A percentile compares a stretch with the other conserved stretches of the same genome.
Conservation (phyloP, 2,113 vertebrate species). For the Brachypteracias leptosomus region DNA sequence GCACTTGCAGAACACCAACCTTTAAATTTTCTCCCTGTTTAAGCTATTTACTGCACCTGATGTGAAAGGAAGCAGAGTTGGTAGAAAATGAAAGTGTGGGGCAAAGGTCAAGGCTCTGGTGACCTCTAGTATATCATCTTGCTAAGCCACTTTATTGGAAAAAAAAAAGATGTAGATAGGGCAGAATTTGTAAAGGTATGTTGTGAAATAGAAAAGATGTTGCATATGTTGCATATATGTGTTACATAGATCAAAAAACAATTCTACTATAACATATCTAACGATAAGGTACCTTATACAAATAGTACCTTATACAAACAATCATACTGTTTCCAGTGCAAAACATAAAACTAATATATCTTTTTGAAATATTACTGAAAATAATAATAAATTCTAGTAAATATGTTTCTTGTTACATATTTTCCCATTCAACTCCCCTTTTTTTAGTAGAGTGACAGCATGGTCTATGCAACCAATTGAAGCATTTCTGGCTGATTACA, state of each 20-base stretch:
- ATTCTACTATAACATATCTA: neutral
- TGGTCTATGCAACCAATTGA: neutral
- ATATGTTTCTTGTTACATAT: neutral
- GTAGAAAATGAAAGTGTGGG: neutral
- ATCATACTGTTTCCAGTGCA: neutral
- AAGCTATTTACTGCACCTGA: slow-evolving; percentile 45
- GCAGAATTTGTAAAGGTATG: neutral
- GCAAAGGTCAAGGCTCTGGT: slow-evolving; percentile 21
- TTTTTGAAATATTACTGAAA: neutral
- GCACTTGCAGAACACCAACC: slow-evolving; percentile 25
- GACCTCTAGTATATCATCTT: neutral
- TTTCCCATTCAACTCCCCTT: neutral
- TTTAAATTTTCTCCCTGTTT: slow-evolving; percentile 49
- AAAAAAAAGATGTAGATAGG: neutral
- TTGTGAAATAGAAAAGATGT: neutral
- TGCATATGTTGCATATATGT: neutral
- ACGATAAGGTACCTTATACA: neutral
- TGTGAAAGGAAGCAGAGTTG: neutral
- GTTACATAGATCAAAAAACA: neutral
- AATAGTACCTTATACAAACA: neutral
- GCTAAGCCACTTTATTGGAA: neutral
- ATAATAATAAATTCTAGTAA: neutral
- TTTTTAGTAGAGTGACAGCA: neutral
- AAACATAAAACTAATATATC: fast-evolving
- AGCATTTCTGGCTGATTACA: neutral